Percentiles rank a stretch among this genome's conserved stretches.
phyloP scores from a whole-genome alignment of 1,140 invertebrate species.

The Drosophila nebulosa region DNA sequence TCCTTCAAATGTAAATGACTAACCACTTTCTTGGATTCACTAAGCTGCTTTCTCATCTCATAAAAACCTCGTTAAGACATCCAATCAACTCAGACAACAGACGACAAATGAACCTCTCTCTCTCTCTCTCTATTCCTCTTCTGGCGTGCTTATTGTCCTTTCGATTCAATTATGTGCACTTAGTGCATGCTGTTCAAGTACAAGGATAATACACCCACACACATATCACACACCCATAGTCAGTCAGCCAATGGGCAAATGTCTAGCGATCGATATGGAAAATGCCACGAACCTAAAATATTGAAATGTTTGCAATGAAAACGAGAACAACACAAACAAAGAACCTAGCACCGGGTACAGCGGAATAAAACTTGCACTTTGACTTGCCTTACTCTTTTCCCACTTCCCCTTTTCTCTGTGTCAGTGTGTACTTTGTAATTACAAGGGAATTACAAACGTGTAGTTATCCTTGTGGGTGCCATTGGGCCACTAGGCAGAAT shows the following conservation, averaged over 20 bases:
- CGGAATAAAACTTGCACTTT: background rate
- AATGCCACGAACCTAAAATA: conserved; percentile 66
- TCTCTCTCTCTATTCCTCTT: no score
- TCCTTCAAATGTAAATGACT: background rate
- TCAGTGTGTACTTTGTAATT: conserved; percentile 62
- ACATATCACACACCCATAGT: conserved; percentile 14
- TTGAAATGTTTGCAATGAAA: conserved; percentile 54
- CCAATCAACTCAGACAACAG: conserved; percentile 26
- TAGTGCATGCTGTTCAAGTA: conserved; percentile 69
- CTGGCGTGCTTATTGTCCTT: conserved; percentile 28
- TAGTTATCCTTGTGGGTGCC: conserved; percentile 48
- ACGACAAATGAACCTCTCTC: conserved; percentile 10
- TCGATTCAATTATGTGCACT: conserved; percentile 71
- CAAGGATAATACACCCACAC: conserved; percentile 61
- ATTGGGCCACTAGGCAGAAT: background rate
- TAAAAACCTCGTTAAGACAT: conserved; percentile 43
- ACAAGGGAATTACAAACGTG: conserved; percentile 47
- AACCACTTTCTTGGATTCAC: background rate
- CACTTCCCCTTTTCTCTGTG: background rate
- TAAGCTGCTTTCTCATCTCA: conserved; percentile 16
- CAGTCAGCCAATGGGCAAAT: background rate
- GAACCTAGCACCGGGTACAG: background rate
- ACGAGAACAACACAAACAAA: conserved; percentile 6
- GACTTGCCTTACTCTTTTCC: background rate
- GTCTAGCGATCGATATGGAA: conserved; percentile 61